Percentiles rank a stretch among this genome's conserved stretches.
phyloP scores from a whole-genome alignment of 2,888 invertebrate species.

The Conops quadrifasciatus region DNA sequence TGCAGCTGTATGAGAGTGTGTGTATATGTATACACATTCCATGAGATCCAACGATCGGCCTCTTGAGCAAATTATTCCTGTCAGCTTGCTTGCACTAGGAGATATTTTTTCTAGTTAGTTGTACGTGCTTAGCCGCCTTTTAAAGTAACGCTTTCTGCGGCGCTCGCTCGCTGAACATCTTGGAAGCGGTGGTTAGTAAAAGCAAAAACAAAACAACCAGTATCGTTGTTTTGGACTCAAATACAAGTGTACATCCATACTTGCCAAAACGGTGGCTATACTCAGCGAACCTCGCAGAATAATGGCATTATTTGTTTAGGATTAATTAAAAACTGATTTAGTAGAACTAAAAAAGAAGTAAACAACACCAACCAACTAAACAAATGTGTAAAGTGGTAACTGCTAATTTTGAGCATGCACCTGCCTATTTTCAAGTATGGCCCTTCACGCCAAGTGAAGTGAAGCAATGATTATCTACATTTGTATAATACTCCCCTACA shows the following conservation, averaged over 20 bases:
- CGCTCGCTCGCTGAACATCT: neutral
- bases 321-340: too few relatives aligned
- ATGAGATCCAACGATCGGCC: slow-evolving; percentile 1
- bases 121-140: slow-evolving; percentile 22
- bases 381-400: too few relatives aligned
- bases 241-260: neutral
- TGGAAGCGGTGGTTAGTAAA: neutral
- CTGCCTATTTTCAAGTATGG: too few relatives aligned
- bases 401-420: too few relatives aligned
- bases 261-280: neutral
- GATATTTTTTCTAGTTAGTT: slow-evolving; percentile 29
- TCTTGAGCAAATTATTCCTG: slow-evolving; percentile 13
- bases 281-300: too few relatives aligned
- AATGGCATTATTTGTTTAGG: too few relatives aligned
- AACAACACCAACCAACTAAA: too few relatives aligned
- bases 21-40: slow-evolving; percentile 8
- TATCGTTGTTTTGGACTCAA: neutral
- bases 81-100: slow-evolving; percentile 18
- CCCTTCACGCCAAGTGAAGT: too few relatives aligned
- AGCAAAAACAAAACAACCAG: neutral
- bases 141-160: slow-evolving; percentile 14
- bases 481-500: too few relatives aligned
- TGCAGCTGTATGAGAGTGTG: slow-evolving; percentile 14
- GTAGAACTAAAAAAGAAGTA: too few relatives aligned
- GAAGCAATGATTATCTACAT: too few relatives aligned